Percentiles rank a stretch among this genome's conserved stretches.
Conservation (phyloP, 2,888 invertebrate species). For the Tanypteryx hageni region DNA sequence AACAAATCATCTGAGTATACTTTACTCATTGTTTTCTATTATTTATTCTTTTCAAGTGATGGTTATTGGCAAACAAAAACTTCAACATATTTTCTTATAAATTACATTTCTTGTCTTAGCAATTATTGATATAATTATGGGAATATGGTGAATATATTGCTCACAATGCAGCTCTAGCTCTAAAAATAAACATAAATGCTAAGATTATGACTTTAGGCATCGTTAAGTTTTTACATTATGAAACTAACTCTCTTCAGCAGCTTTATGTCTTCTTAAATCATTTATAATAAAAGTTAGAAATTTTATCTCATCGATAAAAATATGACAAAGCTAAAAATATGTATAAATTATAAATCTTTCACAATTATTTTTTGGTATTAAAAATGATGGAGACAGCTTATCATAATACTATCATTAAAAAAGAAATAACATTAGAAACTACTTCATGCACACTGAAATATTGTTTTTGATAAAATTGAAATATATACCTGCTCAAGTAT, state of each 20-base stretch:
- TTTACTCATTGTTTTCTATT: no score
- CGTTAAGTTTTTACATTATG: not conserved
- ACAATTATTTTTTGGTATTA: not conserved
- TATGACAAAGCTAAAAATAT: no score
- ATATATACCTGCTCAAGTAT: conserved; percentile 77
- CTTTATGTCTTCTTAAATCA: not conserved
- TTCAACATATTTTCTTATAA: no score
- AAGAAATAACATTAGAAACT: not conserved
- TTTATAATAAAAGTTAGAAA: not conserved
- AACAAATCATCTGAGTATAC: no score
- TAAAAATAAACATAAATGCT: no score
- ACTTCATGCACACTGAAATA: not conserved
- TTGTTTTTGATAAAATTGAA: not conserved
- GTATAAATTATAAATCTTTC: not conserved
- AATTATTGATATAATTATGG: no score
- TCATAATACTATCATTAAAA: not conserved
- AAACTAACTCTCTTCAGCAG: not conserved
- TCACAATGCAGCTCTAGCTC: no score
- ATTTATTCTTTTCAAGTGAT: no score
- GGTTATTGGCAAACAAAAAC: no score
- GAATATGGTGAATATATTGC: no score
- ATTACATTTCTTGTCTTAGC: no score
- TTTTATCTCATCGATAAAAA: not conserved
- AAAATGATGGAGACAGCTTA: not conserved
- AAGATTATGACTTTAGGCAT: no score